Evolutionary conservation across 2,888 invertebrate genomes (phyloP).

Genomic region (Candidula unifasciata): DNA sequence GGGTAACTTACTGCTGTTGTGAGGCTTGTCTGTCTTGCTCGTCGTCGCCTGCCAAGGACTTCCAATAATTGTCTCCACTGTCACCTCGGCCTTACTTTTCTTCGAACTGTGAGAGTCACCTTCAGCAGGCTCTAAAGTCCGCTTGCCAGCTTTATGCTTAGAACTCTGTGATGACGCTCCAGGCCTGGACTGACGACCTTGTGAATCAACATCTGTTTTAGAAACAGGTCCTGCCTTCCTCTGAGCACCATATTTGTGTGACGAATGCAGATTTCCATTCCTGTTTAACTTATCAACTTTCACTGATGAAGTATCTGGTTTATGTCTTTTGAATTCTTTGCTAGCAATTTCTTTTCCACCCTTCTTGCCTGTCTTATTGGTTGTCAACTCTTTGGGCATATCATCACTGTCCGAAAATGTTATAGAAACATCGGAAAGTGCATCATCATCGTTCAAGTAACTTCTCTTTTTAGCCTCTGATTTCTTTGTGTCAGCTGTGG

Average conservation of each 20-base stretch:
- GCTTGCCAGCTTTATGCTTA: not conserved
- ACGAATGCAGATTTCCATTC: not conserved
- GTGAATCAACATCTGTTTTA: not conserved
- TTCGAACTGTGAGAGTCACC: not conserved
- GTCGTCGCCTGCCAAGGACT: not conserved
- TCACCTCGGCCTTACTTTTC: slow-evolving; percentile 18
- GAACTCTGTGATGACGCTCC: not conserved
- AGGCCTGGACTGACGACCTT: not conserved
- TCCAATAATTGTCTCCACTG: not conserved
- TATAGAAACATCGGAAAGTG: slow-evolving; percentile 29
- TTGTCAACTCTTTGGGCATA: not conserved
- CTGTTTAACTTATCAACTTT: not conserved
- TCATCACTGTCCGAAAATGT: slow-evolving; percentile 40
- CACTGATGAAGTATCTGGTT: not conserved
- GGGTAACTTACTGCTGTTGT: slow-evolving; percentile 11
- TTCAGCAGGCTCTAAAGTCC: not conserved
- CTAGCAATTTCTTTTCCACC: not conserved
- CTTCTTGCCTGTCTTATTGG: not conserved
- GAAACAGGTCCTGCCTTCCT: too few species aligned
- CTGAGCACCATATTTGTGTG: not conserved
- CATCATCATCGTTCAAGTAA: slow-evolving; percentile 3
- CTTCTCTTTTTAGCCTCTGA: not conserved
- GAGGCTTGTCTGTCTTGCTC: not conserved
- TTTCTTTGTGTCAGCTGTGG: not conserved
- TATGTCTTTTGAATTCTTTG: not conserved